Percentiles rank a stretch among this genome's conserved stretches.
Conservation (phyloP, 2,888 invertebrate genomes). For the Trypoxylon attenuatum region DNA sequence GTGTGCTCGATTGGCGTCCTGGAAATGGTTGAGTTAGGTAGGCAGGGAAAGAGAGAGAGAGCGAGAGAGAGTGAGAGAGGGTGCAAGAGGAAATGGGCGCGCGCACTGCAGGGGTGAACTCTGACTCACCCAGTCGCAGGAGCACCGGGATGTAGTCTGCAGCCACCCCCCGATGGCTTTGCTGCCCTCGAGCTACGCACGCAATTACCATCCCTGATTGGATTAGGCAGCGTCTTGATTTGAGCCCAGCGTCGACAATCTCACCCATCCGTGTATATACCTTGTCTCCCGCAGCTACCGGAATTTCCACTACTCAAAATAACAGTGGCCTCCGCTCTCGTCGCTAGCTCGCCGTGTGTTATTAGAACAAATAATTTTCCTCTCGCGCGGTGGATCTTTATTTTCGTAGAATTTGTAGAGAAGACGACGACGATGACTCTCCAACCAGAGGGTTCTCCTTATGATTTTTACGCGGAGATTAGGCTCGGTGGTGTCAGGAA, state of each 20-base stretch:
- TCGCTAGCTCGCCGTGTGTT: too few species aligned
- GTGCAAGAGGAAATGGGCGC: conserved; percentile 41
- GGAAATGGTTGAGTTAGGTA: conserved; percentile 53
- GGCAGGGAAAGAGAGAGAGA: conserved; percentile 16
- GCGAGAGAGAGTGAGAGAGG: background rate
- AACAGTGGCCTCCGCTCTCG: background rate
- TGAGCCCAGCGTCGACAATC: conserved; percentile 63
- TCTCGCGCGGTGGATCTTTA: too few species aligned
- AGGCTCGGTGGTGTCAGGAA: too few species aligned
- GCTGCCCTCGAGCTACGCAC: conserved; percentile 67
- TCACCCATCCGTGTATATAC: conserved; percentile 52
- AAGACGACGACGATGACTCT: too few species aligned
- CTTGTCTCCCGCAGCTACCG: conserved; percentile 50
- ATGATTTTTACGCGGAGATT: background rate
- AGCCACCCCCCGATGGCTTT: conserved; percentile 55
- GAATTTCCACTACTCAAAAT: conserved; percentile 25
- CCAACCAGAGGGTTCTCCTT: too few species aligned
- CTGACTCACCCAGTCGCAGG: conserved; percentile 56
- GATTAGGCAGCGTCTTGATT: conserved; percentile 71
- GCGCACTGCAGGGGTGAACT: conserved; percentile 51
- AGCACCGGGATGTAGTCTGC: conserved; percentile 52
- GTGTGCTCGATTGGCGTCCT: conserved; percentile 44
- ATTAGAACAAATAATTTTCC: too few species aligned
- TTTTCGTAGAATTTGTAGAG: too few species aligned
- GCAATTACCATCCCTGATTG: conserved; percentile 72